These are phyloP conservation scores for Amphiura filiformis DNA, from an alignment of 35 echinoderm and acorn worm species.

Conservation along the genomic window DNA sequence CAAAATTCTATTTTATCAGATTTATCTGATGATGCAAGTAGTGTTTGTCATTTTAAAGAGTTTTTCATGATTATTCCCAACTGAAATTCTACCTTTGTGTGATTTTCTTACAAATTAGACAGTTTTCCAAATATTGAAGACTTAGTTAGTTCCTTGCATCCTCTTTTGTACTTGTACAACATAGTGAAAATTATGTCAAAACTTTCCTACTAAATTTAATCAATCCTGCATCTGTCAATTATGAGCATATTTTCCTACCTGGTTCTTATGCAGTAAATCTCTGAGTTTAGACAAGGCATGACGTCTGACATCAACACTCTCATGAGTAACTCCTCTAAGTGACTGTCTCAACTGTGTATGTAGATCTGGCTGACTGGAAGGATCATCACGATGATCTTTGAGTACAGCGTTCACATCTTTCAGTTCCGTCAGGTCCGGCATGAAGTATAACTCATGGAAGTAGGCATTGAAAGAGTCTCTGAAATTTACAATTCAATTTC, in stretches of 20 bases:
- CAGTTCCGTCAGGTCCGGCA: conserved; percentile 80
- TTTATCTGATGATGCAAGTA: too few species aligned
- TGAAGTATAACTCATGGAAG: conserved; percentile 95
- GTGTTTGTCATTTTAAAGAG: too few species aligned
- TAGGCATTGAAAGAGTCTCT: conserved; percentile 67
- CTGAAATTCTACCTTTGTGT: too few species aligned
- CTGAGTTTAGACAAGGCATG: conserved; percentile 90
- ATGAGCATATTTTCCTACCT: conserved; percentile 61
- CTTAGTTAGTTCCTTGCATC: too few species aligned
- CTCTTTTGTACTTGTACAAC: too few species aligned
- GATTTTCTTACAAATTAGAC: too few species aligned
- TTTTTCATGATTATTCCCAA: too few species aligned
- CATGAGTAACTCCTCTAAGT: conserved; percentile 81
- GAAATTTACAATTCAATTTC: background rate
- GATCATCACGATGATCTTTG: conserved; percentile 73
- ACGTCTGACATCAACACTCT: conserved; percentile 91
- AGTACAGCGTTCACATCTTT: conserved; percentile 69
- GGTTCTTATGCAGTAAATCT: conserved; percentile 75
- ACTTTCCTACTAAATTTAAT: too few species aligned
- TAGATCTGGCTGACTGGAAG: conserved; percentile 74
- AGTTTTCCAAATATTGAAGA: too few species aligned
- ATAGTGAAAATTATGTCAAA: too few species aligned
- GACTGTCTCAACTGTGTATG: conserved; percentile 75
- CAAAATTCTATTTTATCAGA: too few species aligned
- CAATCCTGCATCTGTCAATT: too few species aligned